Evolutionary conservation across 2,888 invertebrate genomes (phyloP).

Genomic region (Meiosimyza platycephala): DNA sequence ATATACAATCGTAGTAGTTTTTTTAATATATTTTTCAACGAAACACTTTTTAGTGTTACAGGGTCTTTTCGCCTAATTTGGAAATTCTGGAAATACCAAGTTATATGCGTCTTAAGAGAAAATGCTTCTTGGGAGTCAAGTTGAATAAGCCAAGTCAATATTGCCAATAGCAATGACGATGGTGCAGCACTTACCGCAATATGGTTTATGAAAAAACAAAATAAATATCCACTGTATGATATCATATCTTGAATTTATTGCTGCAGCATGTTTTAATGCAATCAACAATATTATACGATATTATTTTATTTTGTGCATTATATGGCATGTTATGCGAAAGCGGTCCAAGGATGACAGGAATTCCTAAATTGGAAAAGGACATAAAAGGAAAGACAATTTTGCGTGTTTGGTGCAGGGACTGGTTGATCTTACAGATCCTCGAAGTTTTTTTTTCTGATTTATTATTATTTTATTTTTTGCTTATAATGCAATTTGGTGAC

Average conservation of each 20-base stretch:
- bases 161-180: too few species aligned
- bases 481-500: conserved; percentile 21
- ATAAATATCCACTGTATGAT: too few species aligned
- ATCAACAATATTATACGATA: conserved; percentile 15
- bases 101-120: too few species aligned
- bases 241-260: too few species aligned
- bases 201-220: too few species aligned
- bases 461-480: conserved; percentile 1
- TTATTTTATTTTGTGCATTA: conserved; percentile 11
- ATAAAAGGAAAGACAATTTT: conserved; percentile 17
- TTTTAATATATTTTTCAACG: conserved; percentile 23
- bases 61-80: conserved; percentile 46
- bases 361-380: conserved; percentile 23
- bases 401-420: conserved; percentile 1
- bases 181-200: too few species aligned
- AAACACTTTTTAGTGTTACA: conserved; percentile 42
- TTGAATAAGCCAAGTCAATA: too few species aligned
- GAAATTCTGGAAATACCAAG: conserved; percentile 31
- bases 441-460: not conserved
- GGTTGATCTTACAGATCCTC: not conserved
- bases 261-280: too few species aligned
- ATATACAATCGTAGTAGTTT: conserved; percentile 15
- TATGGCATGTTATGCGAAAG: not conserved
- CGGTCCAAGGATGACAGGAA: conserved; percentile 29
- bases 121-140: too few species aligned